Conservation (phyloP, 30 jellyfish, hydroid and myxozoan genomes). For the Turritopsis rubra region DNA sequence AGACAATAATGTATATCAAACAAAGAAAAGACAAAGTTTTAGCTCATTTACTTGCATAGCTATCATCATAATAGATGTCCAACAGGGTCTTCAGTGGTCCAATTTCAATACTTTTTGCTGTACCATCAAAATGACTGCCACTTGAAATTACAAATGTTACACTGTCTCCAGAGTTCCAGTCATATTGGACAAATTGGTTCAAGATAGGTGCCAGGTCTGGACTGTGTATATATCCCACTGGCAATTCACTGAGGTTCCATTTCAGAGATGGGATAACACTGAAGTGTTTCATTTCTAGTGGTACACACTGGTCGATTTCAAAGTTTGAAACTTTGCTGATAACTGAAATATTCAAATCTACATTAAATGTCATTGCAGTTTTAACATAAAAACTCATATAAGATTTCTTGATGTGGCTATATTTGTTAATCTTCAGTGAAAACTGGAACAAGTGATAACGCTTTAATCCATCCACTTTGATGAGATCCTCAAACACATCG, state of each 20-base stretch:
- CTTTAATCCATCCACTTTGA: neutral
- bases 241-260: neutral
- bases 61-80: neutral
- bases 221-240: neutral
- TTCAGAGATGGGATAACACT: neutral
- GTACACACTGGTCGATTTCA: neutral
- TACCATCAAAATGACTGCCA: neutral
- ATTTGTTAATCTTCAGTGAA: neutral
- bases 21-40: no score
- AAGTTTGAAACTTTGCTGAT: neutral
- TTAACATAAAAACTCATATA: neutral
- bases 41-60: neutral
- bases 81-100: neutral
- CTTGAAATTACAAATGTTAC: neutral
- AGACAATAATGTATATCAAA: no score
- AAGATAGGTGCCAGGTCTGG: neutral
- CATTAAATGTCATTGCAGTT: neutral
- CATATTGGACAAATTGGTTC: neutral
- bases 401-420: neutral
- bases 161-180: neutral
- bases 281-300: neutral
- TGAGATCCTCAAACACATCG: neutral
- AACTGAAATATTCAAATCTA: neutral
- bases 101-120: neutral
- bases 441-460: neutral